Evolutionary conservation across 64 coral and sea anemone species (phyloP), one percentile per base, ranked within the genome.

Genomic region (Actinia tenebrosa): DNA sequence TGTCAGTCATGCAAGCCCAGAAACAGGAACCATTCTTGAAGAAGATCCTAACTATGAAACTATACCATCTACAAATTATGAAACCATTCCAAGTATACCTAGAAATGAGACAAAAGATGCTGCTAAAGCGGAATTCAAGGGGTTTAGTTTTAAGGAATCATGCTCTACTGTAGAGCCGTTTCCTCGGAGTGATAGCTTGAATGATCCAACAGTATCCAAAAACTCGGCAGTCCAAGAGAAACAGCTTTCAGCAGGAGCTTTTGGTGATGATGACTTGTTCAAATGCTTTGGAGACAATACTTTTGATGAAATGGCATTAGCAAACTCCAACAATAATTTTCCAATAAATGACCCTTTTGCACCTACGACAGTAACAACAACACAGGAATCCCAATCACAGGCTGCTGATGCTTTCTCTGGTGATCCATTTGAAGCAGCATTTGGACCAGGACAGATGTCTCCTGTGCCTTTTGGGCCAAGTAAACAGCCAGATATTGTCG

Each of bases 381-480:
- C 60, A 18, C 56, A 15, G 27, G 69, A 75, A 75, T 42, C 69
- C 69, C 26, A 83, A 72, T 53, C 79, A 14, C 62, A 64, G 63
- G 37, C 16, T 43, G 60, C 60, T 54, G 84, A 85, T 60, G 68
- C 72, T 26, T 58, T 89, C 37, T 84, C 82, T 25, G 61, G 44
- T 89, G 84, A 89, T 75, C 61, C 92, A 3, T 93, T 89, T 89
- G 88, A 79, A 27, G 10, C 61, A 56, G 88, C 88, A 80, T 61
- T 83, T 80, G 84, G 56, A 0, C 11, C 18, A 87, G 37, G 64
- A 16, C 75, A 89, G 45, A 78, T 85, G 23, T 85, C 56, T 78
- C 85, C 77, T 66, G 17, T 42, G 1, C 26, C 69, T 19, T 92
- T 88, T 92, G 91, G 5, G 46, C 47, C 86, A 77, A 84, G 69